Evolutionary conservation across 2,113 vertebrate species (phyloP).

Genomic region (Callaeas wilsoni): DNA sequence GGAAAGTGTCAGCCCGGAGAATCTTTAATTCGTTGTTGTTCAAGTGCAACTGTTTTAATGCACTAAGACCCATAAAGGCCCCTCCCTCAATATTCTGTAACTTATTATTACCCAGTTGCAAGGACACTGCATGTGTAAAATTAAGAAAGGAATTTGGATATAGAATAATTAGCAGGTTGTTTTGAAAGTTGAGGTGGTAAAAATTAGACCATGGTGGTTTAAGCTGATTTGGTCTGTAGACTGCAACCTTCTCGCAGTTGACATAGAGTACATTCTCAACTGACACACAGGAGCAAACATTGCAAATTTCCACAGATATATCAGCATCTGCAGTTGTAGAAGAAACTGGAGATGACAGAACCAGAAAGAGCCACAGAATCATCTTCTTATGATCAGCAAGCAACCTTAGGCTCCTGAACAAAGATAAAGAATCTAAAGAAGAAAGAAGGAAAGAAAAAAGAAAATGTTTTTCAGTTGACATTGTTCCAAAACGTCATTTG

Average conservation of each 20-base stretch:
- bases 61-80: conserved; percentile 91
- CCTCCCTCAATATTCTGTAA: conserved; percentile 97
- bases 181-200: conserved; percentile 98
- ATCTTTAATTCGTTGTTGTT: conserved; percentile 99
- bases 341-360: conserved; percentile 82
- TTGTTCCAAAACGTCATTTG: conserved; percentile 21
- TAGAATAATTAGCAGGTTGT: conserved; percentile 92
- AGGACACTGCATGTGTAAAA: conserved; percentile 96
- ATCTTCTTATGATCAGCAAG: conserved; percentile 95
- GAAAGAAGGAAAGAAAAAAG: conserved; percentile 68
- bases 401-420: conserved; percentile 75
- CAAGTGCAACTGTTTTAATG: conserved; percentile 96
- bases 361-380: conserved; percentile 95
- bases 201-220: conserved; percentile 90
- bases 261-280: conserved; percentile 98
- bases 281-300: conserved; percentile 94
- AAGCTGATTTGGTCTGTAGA: conserved; percentile 95
- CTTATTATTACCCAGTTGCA: conserved; percentile 98
- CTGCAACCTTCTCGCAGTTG: conserved; percentile 96
- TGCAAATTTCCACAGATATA: conserved; percentile 92
- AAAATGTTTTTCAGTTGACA: conserved; percentile 66
- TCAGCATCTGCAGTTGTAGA: conserved; percentile 85
- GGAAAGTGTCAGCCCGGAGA: conserved; percentile 94
- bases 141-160: conserved; percentile 96
- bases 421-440: conserved; percentile 78